A percentile compares a stretch with the other conserved stretches of the same genome.
Conservation (phyloP, 2,797 vertebrate species). For the Enteromius trimaculatus region DNA sequence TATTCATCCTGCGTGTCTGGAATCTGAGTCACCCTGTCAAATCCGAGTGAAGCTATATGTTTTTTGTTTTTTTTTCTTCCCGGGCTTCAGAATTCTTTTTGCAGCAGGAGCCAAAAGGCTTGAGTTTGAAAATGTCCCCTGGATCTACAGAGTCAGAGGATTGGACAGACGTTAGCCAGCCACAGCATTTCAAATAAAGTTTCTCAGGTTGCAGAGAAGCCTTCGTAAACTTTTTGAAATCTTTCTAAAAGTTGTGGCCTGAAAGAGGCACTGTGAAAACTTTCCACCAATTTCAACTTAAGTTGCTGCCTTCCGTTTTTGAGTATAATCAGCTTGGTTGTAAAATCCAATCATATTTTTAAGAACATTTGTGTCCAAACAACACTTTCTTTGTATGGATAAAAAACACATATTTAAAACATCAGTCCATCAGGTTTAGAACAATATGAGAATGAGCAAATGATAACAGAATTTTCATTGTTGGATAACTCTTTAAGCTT, state of each 20-base stretch:
- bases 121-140: constrained; percentile 7
- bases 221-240: constrained; percentile 14
- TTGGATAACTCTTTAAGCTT: background rate
- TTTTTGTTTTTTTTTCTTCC: constrained; percentile 46
- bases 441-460: background rate
- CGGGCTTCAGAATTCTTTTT: constrained; percentile 19
- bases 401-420: no score
- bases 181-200: constrained; percentile 3
- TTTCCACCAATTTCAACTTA: background rate
- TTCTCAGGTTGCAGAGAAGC: background rate
- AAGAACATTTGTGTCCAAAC: no score
- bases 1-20: constrained; percentile 72
- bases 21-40: constrained; percentile 74
- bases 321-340: background rate
- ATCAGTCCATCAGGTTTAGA: background rate
- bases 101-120: constrained; percentile 17
- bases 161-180: background rate
- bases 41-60: constrained; percentile 69
- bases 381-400: no score
- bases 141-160: background rate
- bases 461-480: background rate
- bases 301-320: background rate
- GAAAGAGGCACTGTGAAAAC: background rate
- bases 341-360: no score
- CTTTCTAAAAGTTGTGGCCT: background rate